These are phyloP conservation scores for Helicoverpa assulta DNA, from an alignment of 2,888 invertebrate genomes.

Conservation along the genomic window DNA sequence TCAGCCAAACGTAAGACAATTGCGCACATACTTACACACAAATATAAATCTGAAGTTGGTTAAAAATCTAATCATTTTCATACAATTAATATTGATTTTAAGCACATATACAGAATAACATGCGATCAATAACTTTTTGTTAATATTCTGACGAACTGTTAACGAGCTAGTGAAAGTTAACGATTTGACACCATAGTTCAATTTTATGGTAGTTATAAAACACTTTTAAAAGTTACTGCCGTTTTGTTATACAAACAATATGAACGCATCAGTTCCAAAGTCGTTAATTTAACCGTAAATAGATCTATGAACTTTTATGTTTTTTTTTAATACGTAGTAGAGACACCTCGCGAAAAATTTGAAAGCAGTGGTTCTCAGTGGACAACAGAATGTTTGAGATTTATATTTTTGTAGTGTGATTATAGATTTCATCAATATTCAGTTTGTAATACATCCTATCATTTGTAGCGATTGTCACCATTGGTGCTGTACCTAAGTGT, in stretches of 20 bases:
- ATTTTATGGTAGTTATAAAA: slow-evolving; percentile 81
- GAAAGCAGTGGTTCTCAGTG: too few species aligned
- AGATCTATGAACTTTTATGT: slow-evolving; percentile 41
- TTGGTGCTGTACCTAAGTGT: too few species aligned
- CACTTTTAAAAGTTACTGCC: slow-evolving; percentile 60
- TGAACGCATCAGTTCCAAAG: slow-evolving; percentile 51
- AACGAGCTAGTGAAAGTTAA: slow-evolving; percentile 83
- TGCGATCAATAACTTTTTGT: slow-evolving; percentile 60
- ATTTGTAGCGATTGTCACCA: too few species aligned
- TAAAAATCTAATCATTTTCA: slow-evolving; percentile 5
- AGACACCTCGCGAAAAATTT: neutral
- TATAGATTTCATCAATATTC: too few species aligned
- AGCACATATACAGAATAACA: slow-evolving; percentile 49
- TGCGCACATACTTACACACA: too few species aligned
- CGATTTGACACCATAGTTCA: slow-evolving; percentile 78
- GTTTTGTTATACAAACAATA: slow-evolving; percentile 65
- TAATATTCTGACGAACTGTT: slow-evolving; percentile 78
- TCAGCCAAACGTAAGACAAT: too few species aligned
- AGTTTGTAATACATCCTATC: too few species aligned
- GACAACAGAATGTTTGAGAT: too few species aligned
- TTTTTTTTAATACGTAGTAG: slow-evolving; percentile 1
- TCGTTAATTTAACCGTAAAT: slow-evolving; percentile 52
- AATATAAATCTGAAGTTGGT: too few species aligned
- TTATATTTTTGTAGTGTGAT: too few species aligned
- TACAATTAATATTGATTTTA: slow-evolving; percentile 22